These are phyloP conservation scores for Esox lucius DNA, from an alignment of 2,797 vertebrate genomes.

Conservation along the genomic window DNA sequence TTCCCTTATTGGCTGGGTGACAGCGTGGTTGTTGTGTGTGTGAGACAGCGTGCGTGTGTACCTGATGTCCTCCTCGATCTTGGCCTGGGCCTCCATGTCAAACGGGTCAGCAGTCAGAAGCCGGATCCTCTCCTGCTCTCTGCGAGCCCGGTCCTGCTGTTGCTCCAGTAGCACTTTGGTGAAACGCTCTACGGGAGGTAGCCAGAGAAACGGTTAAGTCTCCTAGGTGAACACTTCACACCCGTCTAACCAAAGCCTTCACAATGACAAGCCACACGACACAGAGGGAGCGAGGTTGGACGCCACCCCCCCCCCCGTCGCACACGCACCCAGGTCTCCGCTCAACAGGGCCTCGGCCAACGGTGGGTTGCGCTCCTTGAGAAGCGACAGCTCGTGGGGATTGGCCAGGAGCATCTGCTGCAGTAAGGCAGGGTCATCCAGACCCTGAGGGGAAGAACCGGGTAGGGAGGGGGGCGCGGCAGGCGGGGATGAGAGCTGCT, in stretches of 20 bases:
- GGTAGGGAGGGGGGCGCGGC: conserved; percentile 57
- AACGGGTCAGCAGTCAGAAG: conserved; percentile 96
- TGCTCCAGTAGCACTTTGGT: conserved; percentile 93
- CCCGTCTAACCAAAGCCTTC: not conserved
- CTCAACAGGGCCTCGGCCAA: conserved; percentile 95
- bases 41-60: conserved; percentile 42
- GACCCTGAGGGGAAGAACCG: conserved; percentile 84
- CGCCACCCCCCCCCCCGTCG: too few species aligned
- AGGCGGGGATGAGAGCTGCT: conserved; percentile 55
- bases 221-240: conserved; percentile 5
- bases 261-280: not conserved
- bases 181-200: conserved; percentile 82
- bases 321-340: conserved; percentile 88
- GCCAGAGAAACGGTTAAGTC: not conserved
- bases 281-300: not conserved
- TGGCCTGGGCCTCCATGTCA: conserved; percentile 97
- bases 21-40: too few species aligned
- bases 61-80: conserved; percentile 99
- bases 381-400: conserved; percentile 93
- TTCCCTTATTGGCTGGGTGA: not conserved
- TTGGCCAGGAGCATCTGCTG: conserved; percentile 95
- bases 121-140: conserved; percentile 94
- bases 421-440: conserved; percentile 92
- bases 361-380: conserved; percentile 95
- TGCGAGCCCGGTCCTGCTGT: conserved; percentile 91